Conservation (phyloP, 1,140 invertebrate species). For the Fopius arisanus region DNA sequence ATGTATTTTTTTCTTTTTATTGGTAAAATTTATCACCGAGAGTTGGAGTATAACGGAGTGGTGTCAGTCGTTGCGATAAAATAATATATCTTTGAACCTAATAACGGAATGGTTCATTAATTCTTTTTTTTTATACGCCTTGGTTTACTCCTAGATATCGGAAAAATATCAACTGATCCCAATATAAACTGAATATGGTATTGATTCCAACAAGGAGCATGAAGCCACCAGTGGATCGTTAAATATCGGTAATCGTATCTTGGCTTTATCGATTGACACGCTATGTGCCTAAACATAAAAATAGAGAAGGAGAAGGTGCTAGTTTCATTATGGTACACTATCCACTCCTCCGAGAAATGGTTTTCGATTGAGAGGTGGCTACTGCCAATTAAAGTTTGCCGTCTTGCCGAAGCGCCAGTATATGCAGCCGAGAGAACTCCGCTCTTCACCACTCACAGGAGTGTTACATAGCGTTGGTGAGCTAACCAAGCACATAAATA, state of each 20-base stretch:
- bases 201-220: neutral
- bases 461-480: neutral
- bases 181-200: neutral
- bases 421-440: neutral
- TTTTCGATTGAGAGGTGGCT: slow-evolving; percentile 30
- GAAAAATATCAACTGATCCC: neutral
- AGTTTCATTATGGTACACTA: neutral
- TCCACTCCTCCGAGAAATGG: neutral
- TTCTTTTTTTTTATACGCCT: neutral
- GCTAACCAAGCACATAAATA: slow-evolving; percentile 23
- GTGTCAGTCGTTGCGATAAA: slow-evolving; percentile 7
- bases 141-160: neutral
- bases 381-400: slow-evolving; percentile 31
- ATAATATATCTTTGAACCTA: slow-evolving; percentile 17
- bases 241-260: neutral
- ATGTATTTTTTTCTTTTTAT: neutral
- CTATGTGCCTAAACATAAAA: neutral
- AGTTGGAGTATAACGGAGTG: slow-evolving; percentile 20
- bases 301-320: neutral
- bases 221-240: neutral
- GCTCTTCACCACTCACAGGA: neutral
- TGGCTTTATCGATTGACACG: neutral
- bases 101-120: slow-evolving; percentile 24
- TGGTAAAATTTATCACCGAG: neutral
- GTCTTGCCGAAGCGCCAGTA: slow-evolving; percentile 17